phyloP scores from a whole-genome alignment of 2,888 invertebrate species.

The Temnothorax unifasciatus region DNA sequence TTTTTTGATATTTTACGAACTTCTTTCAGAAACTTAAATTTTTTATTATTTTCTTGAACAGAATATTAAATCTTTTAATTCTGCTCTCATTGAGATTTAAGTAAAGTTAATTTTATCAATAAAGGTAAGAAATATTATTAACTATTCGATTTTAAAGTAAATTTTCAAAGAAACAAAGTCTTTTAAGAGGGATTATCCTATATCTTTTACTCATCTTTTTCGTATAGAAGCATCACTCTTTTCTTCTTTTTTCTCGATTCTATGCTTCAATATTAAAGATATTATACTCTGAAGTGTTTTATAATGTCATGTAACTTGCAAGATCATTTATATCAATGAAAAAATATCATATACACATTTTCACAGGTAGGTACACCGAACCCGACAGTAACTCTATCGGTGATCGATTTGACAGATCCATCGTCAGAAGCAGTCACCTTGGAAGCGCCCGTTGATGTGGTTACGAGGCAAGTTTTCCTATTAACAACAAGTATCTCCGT shows the following conservation, averaged over 20 bases:
- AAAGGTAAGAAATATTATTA: neutral
- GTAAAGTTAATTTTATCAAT: neutral
- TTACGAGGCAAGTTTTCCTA: conserved; percentile 75
- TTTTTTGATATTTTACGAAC: neutral
- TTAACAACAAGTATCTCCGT: neutral
- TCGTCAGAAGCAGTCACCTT: conserved; percentile 75
- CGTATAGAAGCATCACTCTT: neutral
- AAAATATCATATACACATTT: neutral
- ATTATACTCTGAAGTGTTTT: neutral
- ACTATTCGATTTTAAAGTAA: neutral
- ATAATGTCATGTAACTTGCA: neutral
- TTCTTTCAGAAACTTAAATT: neutral
- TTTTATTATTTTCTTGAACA: neutral
- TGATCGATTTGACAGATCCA: conserved; percentile 87
- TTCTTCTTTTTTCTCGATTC: neutral
- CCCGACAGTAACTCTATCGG: conserved; percentile 90
- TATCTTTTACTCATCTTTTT: neutral
- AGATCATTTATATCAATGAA: neutral
- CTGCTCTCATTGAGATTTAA: neutral
- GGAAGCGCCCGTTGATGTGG: conserved; percentile 75
- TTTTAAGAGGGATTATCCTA: neutral
- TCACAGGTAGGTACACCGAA: conserved; percentile 91
- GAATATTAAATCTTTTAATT: neutral
- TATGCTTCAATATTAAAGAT: neutral
- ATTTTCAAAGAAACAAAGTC: neutral